These are phyloP conservation scores for Zophobas atratus DNA, from an alignment of 1,140 invertebrate species.

Conservation along the genomic window DNA sequence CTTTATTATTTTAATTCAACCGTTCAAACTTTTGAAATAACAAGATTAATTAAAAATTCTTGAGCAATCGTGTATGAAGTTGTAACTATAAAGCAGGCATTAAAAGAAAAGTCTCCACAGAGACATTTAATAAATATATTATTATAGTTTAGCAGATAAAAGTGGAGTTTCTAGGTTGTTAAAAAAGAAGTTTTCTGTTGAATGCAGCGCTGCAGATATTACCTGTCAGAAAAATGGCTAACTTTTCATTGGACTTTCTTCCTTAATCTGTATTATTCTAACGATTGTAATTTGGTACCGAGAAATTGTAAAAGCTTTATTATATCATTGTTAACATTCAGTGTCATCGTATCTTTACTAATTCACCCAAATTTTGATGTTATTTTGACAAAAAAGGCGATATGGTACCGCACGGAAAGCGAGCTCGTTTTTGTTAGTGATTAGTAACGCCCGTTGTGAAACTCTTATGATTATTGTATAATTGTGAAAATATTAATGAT, in stretches of 20 bases:
- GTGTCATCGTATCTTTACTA: too few relatives aligned
- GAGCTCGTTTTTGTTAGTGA: neutral
- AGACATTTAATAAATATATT: constrained; percentile 48
- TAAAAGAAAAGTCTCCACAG: constrained; percentile 28
- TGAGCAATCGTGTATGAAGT: constrained; percentile 40
- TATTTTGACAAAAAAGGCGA: too few relatives aligned
- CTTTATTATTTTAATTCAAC: too few relatives aligned
- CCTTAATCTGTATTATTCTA: too few relatives aligned
- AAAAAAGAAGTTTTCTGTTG: constrained; percentile 26
- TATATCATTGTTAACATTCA: too few relatives aligned
- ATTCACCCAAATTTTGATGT: too few relatives aligned
- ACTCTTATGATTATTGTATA: neutral
- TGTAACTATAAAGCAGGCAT: constrained; percentile 28
- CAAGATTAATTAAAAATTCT: constrained; percentile 41
- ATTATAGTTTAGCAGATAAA: constrained; percentile 47
- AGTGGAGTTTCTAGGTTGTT: constrained; percentile 32
- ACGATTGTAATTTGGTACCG: neutral
- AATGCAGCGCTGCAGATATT: constrained; percentile 41
- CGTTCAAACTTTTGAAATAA: neutral
- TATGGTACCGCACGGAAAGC: too few relatives aligned
- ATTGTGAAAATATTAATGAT: neutral
- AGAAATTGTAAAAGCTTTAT: neutral
- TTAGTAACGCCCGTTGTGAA: too few relatives aligned
- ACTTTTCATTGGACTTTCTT: too few relatives aligned
- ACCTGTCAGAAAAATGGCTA: neutral